phyloP scores from a whole-genome alignment of 2,797 vertebrate genomes.

The Acanthurus leucopareius region DNA sequence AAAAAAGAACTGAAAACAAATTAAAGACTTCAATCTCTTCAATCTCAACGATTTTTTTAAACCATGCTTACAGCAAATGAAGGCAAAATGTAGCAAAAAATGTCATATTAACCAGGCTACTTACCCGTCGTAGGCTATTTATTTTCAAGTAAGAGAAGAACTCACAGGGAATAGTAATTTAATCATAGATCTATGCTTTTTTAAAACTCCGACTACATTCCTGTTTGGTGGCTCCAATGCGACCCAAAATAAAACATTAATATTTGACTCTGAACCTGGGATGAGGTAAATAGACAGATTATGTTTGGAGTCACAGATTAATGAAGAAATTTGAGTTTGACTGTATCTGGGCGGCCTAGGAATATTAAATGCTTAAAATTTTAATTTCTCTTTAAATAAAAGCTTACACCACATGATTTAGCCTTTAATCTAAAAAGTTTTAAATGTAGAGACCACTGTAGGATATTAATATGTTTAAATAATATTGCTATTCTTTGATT shows the following conservation, averaged over 20 bases:
- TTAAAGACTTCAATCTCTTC: background rate
- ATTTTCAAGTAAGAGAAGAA: background rate
- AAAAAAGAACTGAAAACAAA: background rate
- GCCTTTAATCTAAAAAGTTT: background rate
- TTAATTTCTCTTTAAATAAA: background rate
- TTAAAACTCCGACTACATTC: background rate
- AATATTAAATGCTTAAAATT: background rate
- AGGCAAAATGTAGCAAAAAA: background rate
- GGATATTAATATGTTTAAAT: background rate
- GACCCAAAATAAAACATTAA: background rate
- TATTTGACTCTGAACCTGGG: background rate
- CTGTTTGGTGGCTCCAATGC: background rate
- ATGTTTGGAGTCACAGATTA: background rate
- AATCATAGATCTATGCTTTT: background rate
- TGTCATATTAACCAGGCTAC: background rate
- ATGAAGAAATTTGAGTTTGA: constrained; percentile 6
- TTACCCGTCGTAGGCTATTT: background rate
- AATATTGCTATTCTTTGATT: background rate
- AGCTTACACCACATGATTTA: background rate
- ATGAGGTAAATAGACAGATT: background rate
- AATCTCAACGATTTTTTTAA: background rate
- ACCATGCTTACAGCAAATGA: background rate
- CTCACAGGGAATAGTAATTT: background rate
- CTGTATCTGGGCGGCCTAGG: background rate
- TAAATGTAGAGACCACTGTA: background rate